A percentile compares a stretch with the other conserved stretches of the same genome.
Conservation (phyloP, 2,113 vertebrate genomes). For the Stomatorhinus ivindoensis region DNA sequence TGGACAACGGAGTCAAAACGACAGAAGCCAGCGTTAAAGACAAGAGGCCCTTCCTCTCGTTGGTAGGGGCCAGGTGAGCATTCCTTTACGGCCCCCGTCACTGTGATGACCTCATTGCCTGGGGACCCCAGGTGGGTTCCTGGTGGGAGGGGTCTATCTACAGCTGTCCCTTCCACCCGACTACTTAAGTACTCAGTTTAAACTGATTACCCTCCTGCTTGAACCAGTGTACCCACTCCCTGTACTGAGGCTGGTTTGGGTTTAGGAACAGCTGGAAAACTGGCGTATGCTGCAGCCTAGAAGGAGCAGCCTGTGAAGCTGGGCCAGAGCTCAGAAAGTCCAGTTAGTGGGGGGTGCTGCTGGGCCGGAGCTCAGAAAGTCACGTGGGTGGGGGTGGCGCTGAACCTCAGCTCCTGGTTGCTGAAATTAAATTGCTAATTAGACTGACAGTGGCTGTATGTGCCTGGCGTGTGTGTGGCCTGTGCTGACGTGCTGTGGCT, state of each 20-base stretch:
- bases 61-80: constrained; percentile 83
- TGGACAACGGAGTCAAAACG: constrained; percentile 93
- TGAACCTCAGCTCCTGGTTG: background rate
- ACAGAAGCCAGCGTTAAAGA: constrained; percentile 84
- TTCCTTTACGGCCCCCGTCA: background rate
- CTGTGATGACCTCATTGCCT: background rate
- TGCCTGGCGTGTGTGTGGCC: background rate
- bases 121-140: background rate
- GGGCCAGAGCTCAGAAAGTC: background rate
- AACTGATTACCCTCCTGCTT: background rate
- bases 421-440: background rate
- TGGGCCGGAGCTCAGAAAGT: background rate
- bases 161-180: background rate
- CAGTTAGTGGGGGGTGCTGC: too few relatives aligned
- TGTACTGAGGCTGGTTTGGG: background rate
- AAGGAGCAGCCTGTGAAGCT: background rate
- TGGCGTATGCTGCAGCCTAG: too few relatives aligned
- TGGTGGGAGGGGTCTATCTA: background rate
- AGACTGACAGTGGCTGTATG: background rate
- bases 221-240: background rate
- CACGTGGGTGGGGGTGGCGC: background rate
- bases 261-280: background rate
- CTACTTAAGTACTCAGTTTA: background rate
- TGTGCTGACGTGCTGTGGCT: too few relatives aligned
- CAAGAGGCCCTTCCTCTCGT: constrained; percentile 85